phyloP scores from a whole-genome alignment of 64 coral and sea anemone species.

The Montipora capricornis region DNA sequence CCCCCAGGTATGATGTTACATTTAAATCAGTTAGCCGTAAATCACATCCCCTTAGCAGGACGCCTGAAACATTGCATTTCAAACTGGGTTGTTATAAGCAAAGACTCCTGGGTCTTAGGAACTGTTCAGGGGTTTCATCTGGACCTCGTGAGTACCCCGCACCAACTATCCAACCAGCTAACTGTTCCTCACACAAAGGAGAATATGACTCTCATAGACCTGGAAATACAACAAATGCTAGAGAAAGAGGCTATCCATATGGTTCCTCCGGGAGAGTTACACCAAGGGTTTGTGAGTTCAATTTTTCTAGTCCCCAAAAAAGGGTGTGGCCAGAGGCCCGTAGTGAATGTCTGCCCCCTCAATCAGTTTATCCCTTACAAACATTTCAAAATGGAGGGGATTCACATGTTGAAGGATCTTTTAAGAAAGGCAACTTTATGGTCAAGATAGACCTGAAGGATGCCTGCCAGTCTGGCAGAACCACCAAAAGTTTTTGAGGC shows the following conservation, averaged over 20 bases:
- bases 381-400: slow-evolving; percentile 76
- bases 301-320: slow-evolving; percentile 73
- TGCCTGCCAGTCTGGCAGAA: slow-evolving; percentile 39
- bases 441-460: slow-evolving; percentile 63
- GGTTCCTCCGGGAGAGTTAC: slow-evolving; percentile 27
- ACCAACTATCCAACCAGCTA: background rate
- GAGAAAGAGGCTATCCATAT: slow-evolving; percentile 69
- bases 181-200: slow-evolving; percentile 52
- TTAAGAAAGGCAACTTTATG: slow-evolving; percentile 70
- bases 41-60: slow-evolving; percentile 32
- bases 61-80: slow-evolving; percentile 57
- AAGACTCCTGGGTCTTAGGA: slow-evolving; percentile 56
- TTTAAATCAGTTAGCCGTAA: slow-evolving; percentile 44
- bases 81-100: slow-evolving; percentile 60
- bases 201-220: slow-evolving; percentile 42
- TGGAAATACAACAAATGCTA: slow-evolving; percentile 62
- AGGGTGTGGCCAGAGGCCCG: slow-evolving; percentile 24
- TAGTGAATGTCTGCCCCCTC: slow-evolving; percentile 43
- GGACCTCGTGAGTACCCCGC: slow-evolving; percentile 32
- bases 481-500: slow-evolving; percentile 58
- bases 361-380: slow-evolving; percentile 69
- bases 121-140: slow-evolving; percentile 57
- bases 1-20: slow-evolving; percentile 35
- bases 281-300: slow-evolving; percentile 61
- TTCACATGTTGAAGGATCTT: slow-evolving; percentile 67